Base-by-base conservation (phyloP, 2,797 vertebrate species). In the Orientallactaga sibirica region DNA sequence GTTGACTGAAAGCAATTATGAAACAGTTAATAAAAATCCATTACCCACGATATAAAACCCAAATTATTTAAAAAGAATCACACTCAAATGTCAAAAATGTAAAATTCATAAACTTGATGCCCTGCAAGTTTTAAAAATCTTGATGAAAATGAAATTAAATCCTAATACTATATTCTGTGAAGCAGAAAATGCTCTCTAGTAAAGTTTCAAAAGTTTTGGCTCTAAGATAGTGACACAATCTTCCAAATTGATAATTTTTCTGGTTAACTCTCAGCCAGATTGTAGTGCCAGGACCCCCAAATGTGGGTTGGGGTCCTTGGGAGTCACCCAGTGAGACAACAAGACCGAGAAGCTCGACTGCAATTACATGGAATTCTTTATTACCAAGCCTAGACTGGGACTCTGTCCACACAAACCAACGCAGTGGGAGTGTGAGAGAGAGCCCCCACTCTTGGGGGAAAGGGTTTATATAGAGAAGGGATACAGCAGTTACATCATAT, bases 121-220 rank as follows among this genome's bases (percentile, higher is more conserved):
- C 20, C 37, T n/a, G 11, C 5, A 29, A 66, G 22, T 85, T 93
- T 61, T 64, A 20, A 87, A 48, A 33, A 41, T 73, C 86, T 78
- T 61, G 18, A 0, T 33, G 58, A 80, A 86, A 93, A 70, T 55
- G 16, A 88, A 84, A 52, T 25, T 80, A 33, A 20, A 11, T 78
- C 43, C 22, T 79, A 61, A 16, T 58, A 29, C 15, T 88, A 2
- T 24, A 48, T 27, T 48, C 20, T 75, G 19, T 90, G 55, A 75
- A 64, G 29, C 62, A 85, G 22, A 84, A 77, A 77, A 62, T 19
- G 20, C 7, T 81, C 55, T 41, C 2, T 55, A 66, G 12, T 70
- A 84, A 82, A 29, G 85, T 90, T 80, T 14, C 24, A 52, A 55
- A 86, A 74, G 3, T 33, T 83, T 93, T 27, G 91, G 37, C 64